Evolutionary conservation across 2,113 vertebrate genomes (phyloP).

Genomic region (Dasyprocta punctata): DNA sequence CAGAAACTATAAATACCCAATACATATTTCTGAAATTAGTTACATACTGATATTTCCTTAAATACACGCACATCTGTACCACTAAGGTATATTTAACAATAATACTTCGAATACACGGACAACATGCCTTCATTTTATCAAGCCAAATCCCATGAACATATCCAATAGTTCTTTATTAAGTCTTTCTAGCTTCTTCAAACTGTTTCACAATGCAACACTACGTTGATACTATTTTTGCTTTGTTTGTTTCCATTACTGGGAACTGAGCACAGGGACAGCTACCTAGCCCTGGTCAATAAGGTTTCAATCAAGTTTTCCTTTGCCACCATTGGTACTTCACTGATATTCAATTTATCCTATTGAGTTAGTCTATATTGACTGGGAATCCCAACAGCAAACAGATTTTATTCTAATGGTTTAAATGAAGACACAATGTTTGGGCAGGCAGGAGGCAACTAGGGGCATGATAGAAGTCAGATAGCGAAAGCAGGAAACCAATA

Average conservation of each 20-base stretch:
- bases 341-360: not conserved
- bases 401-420: not conserved
- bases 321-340: not conserved
- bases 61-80: not conserved
- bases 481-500: not conserved
- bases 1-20: not conserved
- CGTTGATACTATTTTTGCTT: not conserved
- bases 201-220: not conserved
- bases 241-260: not conserved
- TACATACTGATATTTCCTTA: not conserved
- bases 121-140: not conserved
- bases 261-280: not conserved
- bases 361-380: not conserved
- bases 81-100: not conserved
- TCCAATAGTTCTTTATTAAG: not conserved
- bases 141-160: not conserved
- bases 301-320: not conserved
- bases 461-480: not conserved
- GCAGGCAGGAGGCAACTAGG: not conserved
- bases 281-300: not conserved
- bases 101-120: not conserved
- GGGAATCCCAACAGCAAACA: not conserved
- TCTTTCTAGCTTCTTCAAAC: not conserved
- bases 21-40: not conserved
- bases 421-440: not conserved